Conservation (phyloP, 1,140 invertebrate genomes). For the Hetaerina americana region DNA sequence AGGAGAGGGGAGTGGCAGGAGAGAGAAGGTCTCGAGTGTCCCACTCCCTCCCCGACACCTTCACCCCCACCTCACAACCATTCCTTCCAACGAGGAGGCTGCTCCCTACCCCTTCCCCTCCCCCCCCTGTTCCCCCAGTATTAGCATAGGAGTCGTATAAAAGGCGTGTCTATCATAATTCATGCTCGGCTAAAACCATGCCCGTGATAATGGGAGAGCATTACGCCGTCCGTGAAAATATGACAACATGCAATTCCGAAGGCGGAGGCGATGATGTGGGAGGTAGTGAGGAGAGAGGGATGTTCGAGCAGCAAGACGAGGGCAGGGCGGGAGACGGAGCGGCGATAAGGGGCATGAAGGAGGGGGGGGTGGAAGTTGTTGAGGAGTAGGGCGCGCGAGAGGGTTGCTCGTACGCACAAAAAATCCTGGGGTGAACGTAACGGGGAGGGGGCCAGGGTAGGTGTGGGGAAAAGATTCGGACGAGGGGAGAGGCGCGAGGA, state of each 20-base stretch:
- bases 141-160: neutral
- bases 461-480: too few relatives aligned
- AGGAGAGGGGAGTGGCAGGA: too few relatives aligned
- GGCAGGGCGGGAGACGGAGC: neutral
- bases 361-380: too few relatives aligned
- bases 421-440: too few relatives aligned
- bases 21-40: too few relatives aligned
- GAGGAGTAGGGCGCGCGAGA: too few relatives aligned
- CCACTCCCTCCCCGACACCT: neutral
- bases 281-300: neutral
- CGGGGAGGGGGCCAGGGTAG: too few relatives aligned
- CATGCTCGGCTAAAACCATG: neutral
- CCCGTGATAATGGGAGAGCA: neutral
- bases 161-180: neutral
- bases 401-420: too few relatives aligned
- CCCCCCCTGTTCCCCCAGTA: neutral
- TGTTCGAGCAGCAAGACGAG: neutral
- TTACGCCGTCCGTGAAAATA: neutral
- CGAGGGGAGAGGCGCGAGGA: too few relatives aligned
- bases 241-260: neutral
- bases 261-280: neutral
- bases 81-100: neutral
- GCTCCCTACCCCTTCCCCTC: too few relatives aligned
- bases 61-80: neutral
- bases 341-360: too few relatives aligned